Percentiles rank a stretch among this genome's conserved stretches.
Evolutionary conservation across 1,140 invertebrate genomes (phyloP).

Genomic region (Apis dorsata): DNA sequence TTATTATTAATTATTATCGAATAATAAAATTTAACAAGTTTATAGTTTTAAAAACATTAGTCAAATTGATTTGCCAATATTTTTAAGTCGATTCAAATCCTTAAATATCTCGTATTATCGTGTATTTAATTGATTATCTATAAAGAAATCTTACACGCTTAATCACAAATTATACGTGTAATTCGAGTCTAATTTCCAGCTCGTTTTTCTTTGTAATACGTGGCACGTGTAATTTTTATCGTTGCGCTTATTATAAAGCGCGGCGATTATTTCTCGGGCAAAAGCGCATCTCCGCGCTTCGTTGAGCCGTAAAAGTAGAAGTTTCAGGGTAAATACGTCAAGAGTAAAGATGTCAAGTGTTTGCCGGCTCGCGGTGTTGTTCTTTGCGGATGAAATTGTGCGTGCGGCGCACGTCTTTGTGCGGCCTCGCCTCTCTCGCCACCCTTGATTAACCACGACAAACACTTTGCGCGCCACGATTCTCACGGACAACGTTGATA

Average conservation of each 20-base stretch:
- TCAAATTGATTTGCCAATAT: too few species aligned
- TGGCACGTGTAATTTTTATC: too few species aligned
- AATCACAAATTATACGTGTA: too few species aligned
- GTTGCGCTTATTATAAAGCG: not conserved
- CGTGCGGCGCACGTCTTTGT: conserved; percentile 15
- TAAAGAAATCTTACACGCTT: too few species aligned
- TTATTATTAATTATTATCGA: too few species aligned
- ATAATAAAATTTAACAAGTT: too few species aligned
- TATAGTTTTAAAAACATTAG: too few species aligned
- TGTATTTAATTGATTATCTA: too few species aligned
- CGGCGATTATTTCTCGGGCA: not conserved
- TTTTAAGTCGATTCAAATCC: too few species aligned
- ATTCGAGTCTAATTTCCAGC: too few species aligned
- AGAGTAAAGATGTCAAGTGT: conserved; percentile 11
- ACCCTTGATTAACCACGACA: conserved; percentile 33
- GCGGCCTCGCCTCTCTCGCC: not conserved
- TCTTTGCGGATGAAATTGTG: conserved; percentile 38
- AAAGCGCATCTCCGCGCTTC: not conserved
- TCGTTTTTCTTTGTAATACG: too few species aligned
- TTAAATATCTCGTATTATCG: too few species aligned
- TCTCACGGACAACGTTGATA: not conserved
- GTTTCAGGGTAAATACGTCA: conserved; percentile 11
- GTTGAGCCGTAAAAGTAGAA: not conserved
- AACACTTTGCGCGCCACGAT: conserved; percentile 10
- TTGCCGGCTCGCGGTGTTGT: conserved; percentile 1